A percentile compares a stretch with the other conserved stretches of the same genome.
Evolutionary conservation across 2,888 invertebrate species (phyloP).

Genomic region (Eupithecia subfuscata): DNA sequence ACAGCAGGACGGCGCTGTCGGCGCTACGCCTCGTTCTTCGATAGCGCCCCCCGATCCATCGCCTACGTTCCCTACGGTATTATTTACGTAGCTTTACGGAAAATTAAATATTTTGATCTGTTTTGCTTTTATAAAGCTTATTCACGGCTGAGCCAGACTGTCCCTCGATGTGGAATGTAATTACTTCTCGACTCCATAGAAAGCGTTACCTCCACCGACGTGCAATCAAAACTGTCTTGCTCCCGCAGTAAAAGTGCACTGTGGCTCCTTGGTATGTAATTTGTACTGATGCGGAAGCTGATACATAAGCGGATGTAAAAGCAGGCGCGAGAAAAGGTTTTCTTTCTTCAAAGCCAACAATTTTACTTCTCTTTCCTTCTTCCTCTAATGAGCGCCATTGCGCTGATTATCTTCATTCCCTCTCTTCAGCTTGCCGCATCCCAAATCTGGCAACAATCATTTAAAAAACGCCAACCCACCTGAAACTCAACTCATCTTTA

Average conservation of each 20-base stretch:
- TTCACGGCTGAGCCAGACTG: neutral
- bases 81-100: neutral
- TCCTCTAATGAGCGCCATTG: neutral
- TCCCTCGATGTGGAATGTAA: neutral
- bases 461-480: neutral
- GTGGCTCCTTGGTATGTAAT: neutral
- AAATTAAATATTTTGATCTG: neutral
- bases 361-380: neutral
- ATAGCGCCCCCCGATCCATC: slow-evolving; percentile 77
- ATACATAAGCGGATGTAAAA: neutral
- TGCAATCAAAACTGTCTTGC: neutral
- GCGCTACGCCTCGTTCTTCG: slow-evolving; percentile 75
- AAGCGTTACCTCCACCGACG: neutral
- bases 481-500: neutral
- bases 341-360: neutral
- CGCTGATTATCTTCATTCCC: too few species aligned
- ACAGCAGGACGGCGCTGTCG: slow-evolving; percentile 88
- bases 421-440: neutral
- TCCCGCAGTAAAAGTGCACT: neutral
- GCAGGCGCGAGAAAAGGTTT: neutral
- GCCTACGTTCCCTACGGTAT: slow-evolving; percentile 80
- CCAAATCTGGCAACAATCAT: neutral
- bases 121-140: neutral
- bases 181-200: neutral
- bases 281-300: neutral